Evolutionary conservation across 2,113 vertebrate genomes (phyloP).

Genomic region (Zingel zingel): DNA sequence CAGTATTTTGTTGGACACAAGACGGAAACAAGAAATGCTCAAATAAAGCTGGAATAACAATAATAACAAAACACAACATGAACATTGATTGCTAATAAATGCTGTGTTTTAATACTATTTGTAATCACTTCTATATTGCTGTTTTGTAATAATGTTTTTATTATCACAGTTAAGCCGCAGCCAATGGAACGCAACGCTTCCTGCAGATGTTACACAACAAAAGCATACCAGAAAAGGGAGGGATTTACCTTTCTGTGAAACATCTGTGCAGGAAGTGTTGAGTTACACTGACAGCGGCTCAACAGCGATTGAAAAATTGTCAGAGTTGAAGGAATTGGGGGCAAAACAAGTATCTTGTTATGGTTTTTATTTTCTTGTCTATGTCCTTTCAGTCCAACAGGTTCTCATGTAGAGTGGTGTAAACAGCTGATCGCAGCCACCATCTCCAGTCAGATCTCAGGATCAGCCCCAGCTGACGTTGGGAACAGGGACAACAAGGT

Average conservation of each 20-base stretch:
- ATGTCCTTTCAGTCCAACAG: slow-evolving; percentile 88
- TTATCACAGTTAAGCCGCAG: too few relatives aligned
- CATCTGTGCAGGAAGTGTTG: too few relatives aligned
- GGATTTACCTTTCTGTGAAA: neutral
- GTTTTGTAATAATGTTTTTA: too few relatives aligned
- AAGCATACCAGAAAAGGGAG: neutral
- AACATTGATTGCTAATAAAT: too few relatives aligned
- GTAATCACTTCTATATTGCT: too few relatives aligned
- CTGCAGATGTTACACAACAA: neutral
- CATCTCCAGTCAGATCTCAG: slow-evolving; percentile 95
- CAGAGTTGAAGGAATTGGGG: neutral
- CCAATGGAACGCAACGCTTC: too few relatives aligned
- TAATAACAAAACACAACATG: too few relatives aligned
- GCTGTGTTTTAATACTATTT: too few relatives aligned
- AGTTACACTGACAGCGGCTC: too few relatives aligned
- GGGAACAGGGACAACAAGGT: slow-evolving; percentile 91
- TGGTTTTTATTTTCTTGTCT: neutral
- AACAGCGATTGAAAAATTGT: neutral
- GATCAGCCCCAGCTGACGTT: slow-evolving; percentile 85
- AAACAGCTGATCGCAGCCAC: slow-evolving; percentile 99
- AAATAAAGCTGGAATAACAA: too few relatives aligned
- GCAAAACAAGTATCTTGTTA: neutral
- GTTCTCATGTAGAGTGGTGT: slow-evolving; percentile 98
- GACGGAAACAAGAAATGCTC: too few relatives aligned
- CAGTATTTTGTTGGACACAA: too few relatives aligned